phyloP scores from a whole-genome alignment of 2,888 invertebrate genomes.

The Melipona beecheii region DNA sequence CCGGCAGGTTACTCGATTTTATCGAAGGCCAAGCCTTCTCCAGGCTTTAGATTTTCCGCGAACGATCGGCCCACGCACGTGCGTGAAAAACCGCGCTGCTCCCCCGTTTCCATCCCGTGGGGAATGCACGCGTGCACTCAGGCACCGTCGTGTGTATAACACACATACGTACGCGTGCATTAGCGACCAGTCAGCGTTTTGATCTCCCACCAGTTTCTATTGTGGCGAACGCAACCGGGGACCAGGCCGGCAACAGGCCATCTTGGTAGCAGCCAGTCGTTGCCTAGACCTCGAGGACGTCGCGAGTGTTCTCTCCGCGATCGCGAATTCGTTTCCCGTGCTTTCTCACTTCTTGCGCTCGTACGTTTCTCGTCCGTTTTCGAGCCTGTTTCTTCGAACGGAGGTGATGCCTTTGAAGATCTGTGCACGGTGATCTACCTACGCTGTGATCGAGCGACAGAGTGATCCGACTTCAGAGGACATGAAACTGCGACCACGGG shows the following conservation, averaged over 20 bases:
- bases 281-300: slow-evolving; percentile 79
- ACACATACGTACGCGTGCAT: slow-evolving; percentile 50
- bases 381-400: neutral
- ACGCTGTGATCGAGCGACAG: slow-evolving; percentile 38
- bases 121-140: slow-evolving; percentile 20
- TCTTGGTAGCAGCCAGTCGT: slow-evolving; percentile 79
- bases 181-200: slow-evolving; percentile 77
- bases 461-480: slow-evolving; percentile 59
- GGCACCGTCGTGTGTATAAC: neutral
- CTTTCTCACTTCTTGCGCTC: neutral
- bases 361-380: neutral
- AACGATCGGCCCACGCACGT: slow-evolving; percentile 17
- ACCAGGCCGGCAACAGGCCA: slow-evolving; percentile 75
- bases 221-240: slow-evolving; percentile 74
- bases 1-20: neutral
- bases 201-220: slow-evolving; percentile 82
- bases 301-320: slow-evolving; percentile 61
- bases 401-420: slow-evolving; percentile 2
- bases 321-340: slow-evolving; percentile 13
- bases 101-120: neutral
- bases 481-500: slow-evolving; percentile 74
- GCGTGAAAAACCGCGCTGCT: slow-evolving; percentile 12
- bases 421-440: slow-evolving; percentile 24
- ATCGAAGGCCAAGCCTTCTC: slow-evolving; percentile 23
- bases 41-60: slow-evolving; percentile 43